Conservation (phyloP, 1,140 invertebrate genomes). For the Asbolus verrucosus region DNA sequence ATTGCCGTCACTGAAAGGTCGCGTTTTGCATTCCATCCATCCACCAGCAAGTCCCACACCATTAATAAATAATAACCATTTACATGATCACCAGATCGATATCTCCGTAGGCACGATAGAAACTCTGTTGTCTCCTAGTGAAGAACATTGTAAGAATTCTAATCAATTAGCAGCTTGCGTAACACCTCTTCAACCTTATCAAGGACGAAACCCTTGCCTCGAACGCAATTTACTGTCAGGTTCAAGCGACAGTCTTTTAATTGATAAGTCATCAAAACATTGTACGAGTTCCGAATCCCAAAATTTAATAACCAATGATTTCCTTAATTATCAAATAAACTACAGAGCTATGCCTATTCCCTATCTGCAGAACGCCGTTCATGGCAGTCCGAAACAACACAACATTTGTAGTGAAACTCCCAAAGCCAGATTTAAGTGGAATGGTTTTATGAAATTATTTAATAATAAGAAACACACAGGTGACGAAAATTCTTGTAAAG, state of each 20-base stretch:
- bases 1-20: slow-evolving; percentile 71
- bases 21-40: slow-evolving; percentile 59
- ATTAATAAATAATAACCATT: slow-evolving; percentile 63
- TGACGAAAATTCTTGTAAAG: slow-evolving; percentile 58
- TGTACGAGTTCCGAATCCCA: slow-evolving; percentile 66
- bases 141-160: slow-evolving; percentile 68
- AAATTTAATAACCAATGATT: slow-evolving; percentile 64
- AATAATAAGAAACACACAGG: slow-evolving; percentile 52
- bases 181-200: slow-evolving; percentile 78
- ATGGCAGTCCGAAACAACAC: slow-evolving; percentile 69
- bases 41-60: slow-evolving; percentile 62
- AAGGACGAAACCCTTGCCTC: slow-evolving; percentile 90
- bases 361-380: slow-evolving; percentile 83
- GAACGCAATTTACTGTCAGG: slow-evolving; percentile 82
- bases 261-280: slow-evolving; percentile 79
- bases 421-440: slow-evolving; percentile 61
- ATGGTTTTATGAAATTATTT: slow-evolving; percentile 62
- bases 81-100: slow-evolving; percentile 61
- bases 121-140: slow-evolving; percentile 67
- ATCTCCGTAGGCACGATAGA: slow-evolving; percentile 63
- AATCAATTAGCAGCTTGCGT: slow-evolving; percentile 66
- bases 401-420: slow-evolving; percentile 61
- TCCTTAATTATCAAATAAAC: slow-evolving; percentile 61
- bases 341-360: slow-evolving; percentile 74
- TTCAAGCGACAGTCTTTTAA: slow-evolving; percentile 73